Percentiles rank a stretch among this genome's conserved stretches.
phyloP scores from a whole-genome alignment of 2,113 vertebrate species.

The Sitta europaea region DNA sequence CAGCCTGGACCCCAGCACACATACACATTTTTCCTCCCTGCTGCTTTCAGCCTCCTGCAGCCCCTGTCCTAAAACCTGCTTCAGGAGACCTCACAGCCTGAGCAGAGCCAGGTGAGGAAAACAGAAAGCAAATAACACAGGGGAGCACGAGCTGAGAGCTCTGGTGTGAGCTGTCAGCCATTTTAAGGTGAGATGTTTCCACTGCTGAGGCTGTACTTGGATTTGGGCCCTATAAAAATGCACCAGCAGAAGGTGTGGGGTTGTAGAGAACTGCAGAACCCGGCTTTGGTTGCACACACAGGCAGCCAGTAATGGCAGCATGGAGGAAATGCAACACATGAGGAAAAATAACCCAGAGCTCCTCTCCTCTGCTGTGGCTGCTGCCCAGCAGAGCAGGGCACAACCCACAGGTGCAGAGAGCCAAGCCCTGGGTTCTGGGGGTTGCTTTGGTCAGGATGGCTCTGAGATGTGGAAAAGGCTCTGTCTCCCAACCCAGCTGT shows the following conservation, averaged over 20 bases:
- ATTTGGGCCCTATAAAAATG: conserved; percentile 10
- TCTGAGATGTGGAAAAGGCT: too few relatives aligned
- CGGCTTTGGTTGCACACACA: not conserved
- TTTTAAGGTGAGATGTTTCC: conserved; percentile 33
- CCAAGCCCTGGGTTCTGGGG: not conserved
- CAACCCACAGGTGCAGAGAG: fast-evolving
- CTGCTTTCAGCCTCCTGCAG: not conserved
- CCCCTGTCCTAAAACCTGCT: not conserved
- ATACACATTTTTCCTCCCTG: not conserved
- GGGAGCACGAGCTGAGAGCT: not conserved
- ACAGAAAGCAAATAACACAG: not conserved
- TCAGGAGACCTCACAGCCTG: not conserved
- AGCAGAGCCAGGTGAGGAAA: not conserved
- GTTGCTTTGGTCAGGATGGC: too few relatives aligned
- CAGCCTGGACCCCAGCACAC: not conserved
- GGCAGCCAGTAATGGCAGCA: not conserved
- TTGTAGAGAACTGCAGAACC: not conserved
- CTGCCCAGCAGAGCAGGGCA: not conserved
- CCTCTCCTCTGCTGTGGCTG: not conserved
- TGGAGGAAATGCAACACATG: not conserved
- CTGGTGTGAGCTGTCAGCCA: not conserved
- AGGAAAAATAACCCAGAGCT: not conserved
- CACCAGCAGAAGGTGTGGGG: conserved; percentile 34
- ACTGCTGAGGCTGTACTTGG: not conserved
- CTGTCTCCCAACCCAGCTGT: too few relatives aligned